Evolutionary conservation across 2,797 vertebrate species (phyloP), one percentile per base, ranked within the genome.

Genomic region (Tenualosa thibaudeaui): DNA sequence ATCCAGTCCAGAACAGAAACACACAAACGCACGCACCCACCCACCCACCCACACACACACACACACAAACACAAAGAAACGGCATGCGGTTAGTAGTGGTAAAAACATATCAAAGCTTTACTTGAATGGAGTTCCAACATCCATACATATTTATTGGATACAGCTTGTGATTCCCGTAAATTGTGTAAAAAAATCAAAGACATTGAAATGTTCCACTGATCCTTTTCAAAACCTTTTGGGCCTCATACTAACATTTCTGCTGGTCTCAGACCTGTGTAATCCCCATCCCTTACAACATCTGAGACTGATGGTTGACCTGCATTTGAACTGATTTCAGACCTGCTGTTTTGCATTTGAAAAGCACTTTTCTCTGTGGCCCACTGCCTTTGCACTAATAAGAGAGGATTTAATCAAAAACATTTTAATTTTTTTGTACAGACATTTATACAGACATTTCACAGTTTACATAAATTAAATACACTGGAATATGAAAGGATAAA

Each of bases 41-140:
- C 5, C 8, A 51, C 50, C 1, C 53, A 17, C 31, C 15, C 65
- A 71, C 31, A 71, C 31, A 65, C 24, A n/a, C 62, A 31, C 10
- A 68, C 10, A 68, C 1, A 40, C 40, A 22, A 54, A 85, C 49
- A 84, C 31, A 13, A 4, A 43, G 58, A 82, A 65, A 88, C 90
- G 86, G 88, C 94, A 94, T 96, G 96, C 95, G 86, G 94, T 96
- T 96, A 96, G 95, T 94, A 86, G 58, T 65, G 68, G 90, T 89
- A 92, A 91, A 90, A 85, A 84, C 46, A 88, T 88, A 86, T 60
- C 88, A 90, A 92, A 88, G 86, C 26, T 89, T 88, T 89, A 86
- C 50, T 84, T 84, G 84, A 82, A 87, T 37, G 71, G 71, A 78
- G 15, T 78, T 40, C 71, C 17, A 78, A 78, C 54, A 49, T 75